Evolutionary conservation across 2,113 vertebrate genomes (phyloP).

Genomic region (Odobenus rosmarus): DNA sequence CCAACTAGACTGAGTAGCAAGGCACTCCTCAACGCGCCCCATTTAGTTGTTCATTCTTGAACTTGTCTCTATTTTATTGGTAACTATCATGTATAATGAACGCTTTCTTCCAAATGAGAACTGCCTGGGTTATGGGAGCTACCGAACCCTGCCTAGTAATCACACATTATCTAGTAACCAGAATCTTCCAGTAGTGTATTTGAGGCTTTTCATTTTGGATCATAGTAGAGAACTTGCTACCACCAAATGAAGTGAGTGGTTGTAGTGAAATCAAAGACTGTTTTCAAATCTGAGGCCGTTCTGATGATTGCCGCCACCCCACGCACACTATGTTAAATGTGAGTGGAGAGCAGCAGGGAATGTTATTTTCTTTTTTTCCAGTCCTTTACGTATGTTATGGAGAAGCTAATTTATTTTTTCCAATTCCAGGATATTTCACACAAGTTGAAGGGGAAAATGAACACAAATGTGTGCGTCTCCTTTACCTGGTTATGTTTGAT

Average conservation of each 20-base stretch:
- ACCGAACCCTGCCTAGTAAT: neutral
- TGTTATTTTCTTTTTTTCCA: neutral
- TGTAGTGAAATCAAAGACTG: neutral
- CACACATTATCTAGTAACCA: neutral
- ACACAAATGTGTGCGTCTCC: rapidly evolving
- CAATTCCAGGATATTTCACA: neutral
- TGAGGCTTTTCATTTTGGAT: neutral
- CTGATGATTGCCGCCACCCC: no score
- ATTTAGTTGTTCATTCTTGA: neutral
- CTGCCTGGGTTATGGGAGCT: neutral
- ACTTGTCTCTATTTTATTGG: neutral
- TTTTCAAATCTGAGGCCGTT: neutral
- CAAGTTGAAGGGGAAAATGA: rapidly evolving
- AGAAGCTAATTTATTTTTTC: neutral
- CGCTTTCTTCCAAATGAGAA: neutral
- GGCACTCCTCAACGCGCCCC: rapidly evolving
- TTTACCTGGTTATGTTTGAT: conserved; percentile 97
- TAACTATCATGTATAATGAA: neutral
- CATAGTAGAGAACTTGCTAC: neutral
- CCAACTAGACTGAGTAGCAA: neutral
- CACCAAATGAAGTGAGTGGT: rapidly evolving
- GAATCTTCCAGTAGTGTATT: neutral
- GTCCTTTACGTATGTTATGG: neutral
- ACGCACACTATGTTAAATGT: rapidly evolving
- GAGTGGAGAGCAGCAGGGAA: neutral